phyloP scores from a whole-genome alignment of 2,113 vertebrate genomes.

The Eubucco bourcierii region DNA sequence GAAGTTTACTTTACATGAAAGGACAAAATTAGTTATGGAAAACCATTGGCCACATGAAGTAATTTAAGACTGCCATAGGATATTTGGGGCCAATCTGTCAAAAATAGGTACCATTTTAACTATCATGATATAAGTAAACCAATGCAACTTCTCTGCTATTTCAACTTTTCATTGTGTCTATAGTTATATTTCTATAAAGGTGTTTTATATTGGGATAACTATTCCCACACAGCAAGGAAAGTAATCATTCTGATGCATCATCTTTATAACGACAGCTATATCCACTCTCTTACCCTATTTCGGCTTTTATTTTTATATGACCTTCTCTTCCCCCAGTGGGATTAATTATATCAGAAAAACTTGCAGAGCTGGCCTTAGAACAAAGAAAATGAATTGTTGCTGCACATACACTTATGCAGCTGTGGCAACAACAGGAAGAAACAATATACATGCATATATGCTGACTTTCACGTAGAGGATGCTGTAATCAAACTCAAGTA shows the following conservation, averaged over 20 bases:
- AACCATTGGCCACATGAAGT: background rate
- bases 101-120: background rate
- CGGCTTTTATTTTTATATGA: slow-evolving; percentile 14
- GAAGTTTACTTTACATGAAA: background rate
- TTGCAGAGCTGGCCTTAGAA: background rate
- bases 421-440: background rate
- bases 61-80: background rate
- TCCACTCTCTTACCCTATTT: background rate
- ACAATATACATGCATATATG: background rate
- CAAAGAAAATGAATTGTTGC: background rate
- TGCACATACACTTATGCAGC: background rate
- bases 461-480: background rate
- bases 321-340: background rate
- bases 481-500: background rate
- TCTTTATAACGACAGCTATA: background rate
- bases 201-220: background rate
- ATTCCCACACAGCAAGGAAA: background rate
- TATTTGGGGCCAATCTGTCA: background rate
- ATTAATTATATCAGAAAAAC: slow-evolving; percentile 24
- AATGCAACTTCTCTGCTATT: background rate
- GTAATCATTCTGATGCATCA: background rate
- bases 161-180: background rate
- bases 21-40: background rate
- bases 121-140: background rate
- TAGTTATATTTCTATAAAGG: background rate